Evolutionary conservation across 2,888 invertebrate genomes (phyloP).

Genomic region (Noctua janthina): DNA sequence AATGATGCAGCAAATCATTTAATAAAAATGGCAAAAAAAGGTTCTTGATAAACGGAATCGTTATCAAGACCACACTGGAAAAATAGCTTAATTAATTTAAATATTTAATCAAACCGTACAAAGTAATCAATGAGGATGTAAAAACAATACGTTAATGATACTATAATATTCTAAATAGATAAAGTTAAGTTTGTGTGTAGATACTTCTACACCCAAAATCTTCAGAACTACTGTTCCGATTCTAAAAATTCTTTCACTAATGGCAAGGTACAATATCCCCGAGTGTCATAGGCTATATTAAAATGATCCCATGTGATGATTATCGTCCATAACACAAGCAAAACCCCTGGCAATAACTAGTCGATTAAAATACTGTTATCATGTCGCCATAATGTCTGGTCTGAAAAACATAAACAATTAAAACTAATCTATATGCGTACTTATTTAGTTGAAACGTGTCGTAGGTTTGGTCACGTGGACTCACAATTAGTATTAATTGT

Average conservation of each 20-base stretch:
- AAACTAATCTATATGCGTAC: conserved; percentile 9
- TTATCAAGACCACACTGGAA: conserved; percentile 25
- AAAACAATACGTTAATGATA: conserved; percentile 22
- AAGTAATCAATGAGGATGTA: conserved; percentile 9
- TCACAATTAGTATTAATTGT: conserved; percentile 14
- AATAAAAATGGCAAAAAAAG: not conserved
- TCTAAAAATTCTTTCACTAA: not conserved
- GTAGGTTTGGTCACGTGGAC: conserved; percentile 35
- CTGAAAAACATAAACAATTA: conserved; percentile 31
- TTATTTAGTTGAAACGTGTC: conserved; percentile 15
- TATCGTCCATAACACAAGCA: too few species aligned
- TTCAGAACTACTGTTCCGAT: not conserved
- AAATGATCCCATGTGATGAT: not conserved
- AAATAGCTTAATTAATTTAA: not conserved
- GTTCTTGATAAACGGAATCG: not conserved
- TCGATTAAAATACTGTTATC: conserved; percentile 37
- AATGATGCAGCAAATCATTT: not conserved
- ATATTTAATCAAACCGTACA: conserved; percentile 11
- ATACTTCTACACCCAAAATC: not conserved
- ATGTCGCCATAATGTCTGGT: conserved; percentile 52
- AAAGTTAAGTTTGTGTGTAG: not conserved
- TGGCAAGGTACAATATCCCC: not conserved
- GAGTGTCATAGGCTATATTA: not conserved
- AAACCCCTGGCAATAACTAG: not conserved
- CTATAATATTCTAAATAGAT: not conserved